A percentile compares a stretch with the other conserved stretches of the same genome.
phyloP scores from a whole-genome alignment of 1,140 invertebrate species.

The Venturia canescens region DNA sequence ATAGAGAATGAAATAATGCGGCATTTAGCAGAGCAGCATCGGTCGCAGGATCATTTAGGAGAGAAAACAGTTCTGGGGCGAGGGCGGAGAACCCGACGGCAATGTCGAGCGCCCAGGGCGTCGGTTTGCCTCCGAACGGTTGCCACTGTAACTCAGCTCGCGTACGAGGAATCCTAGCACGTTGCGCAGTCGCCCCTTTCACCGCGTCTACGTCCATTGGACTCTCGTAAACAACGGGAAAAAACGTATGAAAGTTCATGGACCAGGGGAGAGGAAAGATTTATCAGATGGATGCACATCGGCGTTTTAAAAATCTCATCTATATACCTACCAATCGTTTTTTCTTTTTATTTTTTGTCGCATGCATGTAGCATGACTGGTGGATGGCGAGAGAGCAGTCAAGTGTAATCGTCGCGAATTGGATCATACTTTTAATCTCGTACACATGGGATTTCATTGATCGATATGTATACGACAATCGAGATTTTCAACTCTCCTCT shows the following conservation, averaged over 20 bases:
- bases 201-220: neutral
- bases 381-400: conserved; percentile 3
- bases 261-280: conserved; percentile 20
- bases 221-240: conserved; percentile 1
- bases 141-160: neutral
- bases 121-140: conserved; percentile 20
- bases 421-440: conserved; percentile 42
- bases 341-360: neutral
- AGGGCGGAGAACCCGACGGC: conserved; percentile 25
- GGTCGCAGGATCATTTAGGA: too few species aligned
- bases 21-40: neutral
- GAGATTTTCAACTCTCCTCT: conserved; percentile 18
- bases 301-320: neutral
- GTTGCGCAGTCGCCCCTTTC: neutral
- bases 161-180: neutral
- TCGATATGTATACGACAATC: conserved; percentile 23
- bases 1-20: conserved; percentile 51
- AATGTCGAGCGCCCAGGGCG: neutral
- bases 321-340: neutral
- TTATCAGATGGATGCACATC: neutral
- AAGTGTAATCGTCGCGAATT: conserved; percentile 37
- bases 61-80: neutral
- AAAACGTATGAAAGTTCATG: neutral
- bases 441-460: conserved; percentile 38
- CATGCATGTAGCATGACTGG: neutral